Conservation (phyloP, 2,113 vertebrate species). For the Podilymbus podiceps region DNA sequence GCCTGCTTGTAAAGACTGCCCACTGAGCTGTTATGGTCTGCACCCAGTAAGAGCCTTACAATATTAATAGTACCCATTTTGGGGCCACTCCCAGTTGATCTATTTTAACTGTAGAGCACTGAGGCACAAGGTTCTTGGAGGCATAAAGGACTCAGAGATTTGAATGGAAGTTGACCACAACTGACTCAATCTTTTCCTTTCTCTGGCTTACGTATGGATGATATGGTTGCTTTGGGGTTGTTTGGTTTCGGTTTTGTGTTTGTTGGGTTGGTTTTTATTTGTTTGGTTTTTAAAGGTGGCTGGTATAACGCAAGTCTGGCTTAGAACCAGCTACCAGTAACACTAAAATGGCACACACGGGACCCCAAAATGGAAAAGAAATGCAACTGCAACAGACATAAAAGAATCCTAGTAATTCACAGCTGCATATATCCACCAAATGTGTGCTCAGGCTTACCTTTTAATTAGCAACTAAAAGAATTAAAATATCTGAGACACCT, state of each 20-base stretch:
- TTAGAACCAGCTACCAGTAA: neutral
- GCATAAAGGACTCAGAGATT: neutral
- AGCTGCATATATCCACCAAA: neutral
- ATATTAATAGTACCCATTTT: neutral
- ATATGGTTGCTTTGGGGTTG: neutral
- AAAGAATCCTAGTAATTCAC: neutral
- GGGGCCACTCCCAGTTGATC: rapidly evolving
- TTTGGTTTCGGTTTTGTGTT: neutral
- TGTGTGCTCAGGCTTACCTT: neutral
- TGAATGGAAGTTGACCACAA: neutral
- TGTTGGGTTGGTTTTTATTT: neutral
- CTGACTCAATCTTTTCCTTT: neutral
- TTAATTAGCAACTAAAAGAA: neutral
- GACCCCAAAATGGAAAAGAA: neutral
- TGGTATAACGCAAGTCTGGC: neutral
- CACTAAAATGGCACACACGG: rapidly evolving
- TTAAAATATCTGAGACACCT: neutral
- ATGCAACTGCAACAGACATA: neutral
- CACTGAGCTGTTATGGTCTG: rapidly evolving
- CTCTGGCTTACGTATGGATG: rapidly evolving
- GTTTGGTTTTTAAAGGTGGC: neutral
- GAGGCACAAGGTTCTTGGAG: neutral
- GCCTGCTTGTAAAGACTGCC: neutral
- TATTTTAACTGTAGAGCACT: neutral
- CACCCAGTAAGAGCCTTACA: neutral